These are phyloP conservation scores for Diorhabda carinulata DNA, from an alignment of 1,140 invertebrate species.

Conservation along the genomic window DNA sequence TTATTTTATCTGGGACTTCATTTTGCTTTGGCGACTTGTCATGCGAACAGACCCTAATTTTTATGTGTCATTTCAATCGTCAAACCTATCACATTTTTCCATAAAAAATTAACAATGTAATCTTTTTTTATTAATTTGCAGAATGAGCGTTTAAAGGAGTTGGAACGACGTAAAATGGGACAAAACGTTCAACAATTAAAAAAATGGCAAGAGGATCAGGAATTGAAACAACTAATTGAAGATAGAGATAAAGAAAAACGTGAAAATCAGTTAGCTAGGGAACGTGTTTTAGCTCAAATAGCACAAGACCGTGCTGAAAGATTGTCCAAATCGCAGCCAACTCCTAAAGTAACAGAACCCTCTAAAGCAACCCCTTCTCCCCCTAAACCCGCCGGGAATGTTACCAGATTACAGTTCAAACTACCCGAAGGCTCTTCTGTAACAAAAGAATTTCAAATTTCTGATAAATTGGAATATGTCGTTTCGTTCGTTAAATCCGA, in stretches of 20 bases:
- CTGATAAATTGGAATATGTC: constrained; percentile 47
- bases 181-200: constrained; percentile 68
- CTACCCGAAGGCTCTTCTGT: constrained; percentile 66
- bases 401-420: constrained; percentile 75
- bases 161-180: constrained; percentile 66
- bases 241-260: constrained; percentile 68
- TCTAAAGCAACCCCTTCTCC: not conserved
- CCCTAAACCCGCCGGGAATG: constrained; percentile 23
- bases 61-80: no score
- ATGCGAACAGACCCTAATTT: no score
- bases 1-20: no score
- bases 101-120: no score
- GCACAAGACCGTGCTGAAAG: constrained; percentile 68
- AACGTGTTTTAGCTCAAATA: constrained; percentile 69
- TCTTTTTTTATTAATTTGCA: constrained; percentile 24
- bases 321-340: constrained; percentile 41
- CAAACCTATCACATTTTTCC: no score
- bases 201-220: constrained; percentile 67
- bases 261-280: constrained; percentile 62
- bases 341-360: constrained; percentile 21
- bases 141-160: constrained; percentile 62
- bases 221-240: constrained; percentile 65
- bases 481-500: constrained; percentile 43
- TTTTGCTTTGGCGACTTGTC: no score
- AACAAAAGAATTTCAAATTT: constrained; percentile 46